Evolutionary conservation across 2,888 invertebrate genomes (phyloP).

Genomic region (Microctonus hyperodae): DNA sequence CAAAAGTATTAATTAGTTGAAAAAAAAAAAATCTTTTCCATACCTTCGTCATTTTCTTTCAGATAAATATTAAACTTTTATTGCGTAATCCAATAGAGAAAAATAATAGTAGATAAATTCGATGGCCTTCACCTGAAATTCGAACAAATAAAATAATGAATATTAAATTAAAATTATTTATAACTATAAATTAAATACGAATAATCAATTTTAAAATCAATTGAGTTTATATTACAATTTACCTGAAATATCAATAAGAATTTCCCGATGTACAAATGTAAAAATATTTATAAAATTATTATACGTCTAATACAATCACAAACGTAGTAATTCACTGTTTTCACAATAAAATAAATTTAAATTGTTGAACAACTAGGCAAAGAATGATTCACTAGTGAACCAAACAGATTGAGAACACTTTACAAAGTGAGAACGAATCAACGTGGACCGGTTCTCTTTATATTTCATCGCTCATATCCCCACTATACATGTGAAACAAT

Average conservation of each 20-base stretch:
- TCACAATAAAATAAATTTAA: background rate
- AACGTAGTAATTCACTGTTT: background rate
- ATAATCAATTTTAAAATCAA: too few relatives aligned
- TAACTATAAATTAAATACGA: background rate
- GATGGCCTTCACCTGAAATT: conserved; percentile 14
- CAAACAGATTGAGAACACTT: conserved; percentile 47
- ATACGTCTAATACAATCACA: too few relatives aligned
- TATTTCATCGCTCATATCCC: conserved; percentile 45
- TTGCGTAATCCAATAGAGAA: background rate
- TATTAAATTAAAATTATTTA: background rate
- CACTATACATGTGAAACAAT: conserved; percentile 44
- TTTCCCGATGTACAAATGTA: too few relatives aligned
- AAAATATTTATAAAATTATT: too few relatives aligned
- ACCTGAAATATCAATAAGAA: too few relatives aligned
- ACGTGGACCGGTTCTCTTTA: conserved; percentile 59
- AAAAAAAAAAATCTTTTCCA: too few relatives aligned
- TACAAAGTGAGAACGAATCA: conserved; percentile 50
- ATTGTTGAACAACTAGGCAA: background rate
- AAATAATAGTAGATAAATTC: background rate
- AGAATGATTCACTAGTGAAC: conserved; percentile 34
- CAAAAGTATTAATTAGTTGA: too few relatives aligned
- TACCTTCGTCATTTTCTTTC: conserved; percentile 10
- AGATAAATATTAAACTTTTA: background rate
- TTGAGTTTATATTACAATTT: too few relatives aligned
- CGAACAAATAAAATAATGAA: background rate